phyloP scores from a whole-genome alignment of 2,888 invertebrate species.

The Monoplex corrugatus region DNA sequence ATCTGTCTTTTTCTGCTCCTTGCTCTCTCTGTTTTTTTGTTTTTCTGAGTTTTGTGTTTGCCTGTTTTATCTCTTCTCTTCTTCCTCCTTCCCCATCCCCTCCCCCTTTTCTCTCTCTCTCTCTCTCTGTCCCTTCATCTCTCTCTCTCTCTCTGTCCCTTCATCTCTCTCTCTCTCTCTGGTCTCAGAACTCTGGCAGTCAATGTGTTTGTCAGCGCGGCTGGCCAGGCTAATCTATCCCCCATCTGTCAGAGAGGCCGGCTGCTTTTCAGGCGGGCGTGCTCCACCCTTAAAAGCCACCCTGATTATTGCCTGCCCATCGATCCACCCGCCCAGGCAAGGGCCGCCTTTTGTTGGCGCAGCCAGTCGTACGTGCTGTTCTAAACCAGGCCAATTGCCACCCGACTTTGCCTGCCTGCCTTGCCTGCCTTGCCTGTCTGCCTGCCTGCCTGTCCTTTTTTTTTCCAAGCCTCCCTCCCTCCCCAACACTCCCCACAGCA shows the following conservation, averaged over 20 bases:
- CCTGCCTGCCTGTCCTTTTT: too few species aligned
- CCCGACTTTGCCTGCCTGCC: not conserved
- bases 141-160: too few species aligned
- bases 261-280: not conserved
- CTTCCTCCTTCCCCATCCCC: too few species aligned
- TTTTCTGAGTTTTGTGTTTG: too few species aligned
- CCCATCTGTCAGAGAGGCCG: conserved; percentile 28
- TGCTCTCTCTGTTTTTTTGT: too few species aligned
- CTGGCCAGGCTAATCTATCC: not conserved
- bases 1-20: too few species aligned
- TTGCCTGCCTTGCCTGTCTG: too few species aligned
- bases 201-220: conserved; percentile 7
- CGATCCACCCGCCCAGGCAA: conserved; percentile 18
- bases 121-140: too few species aligned
- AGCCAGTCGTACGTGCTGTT: conserved; percentile 6
- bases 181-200: too few species aligned
- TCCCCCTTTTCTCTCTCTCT: too few species aligned
- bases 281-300: not conserved
- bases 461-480: not conserved
- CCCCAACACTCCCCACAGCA: not conserved
- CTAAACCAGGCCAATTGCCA: conserved; percentile 28
- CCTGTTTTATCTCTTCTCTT: too few species aligned
- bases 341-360: conserved; percentile 15
- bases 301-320: conserved; percentile 16
- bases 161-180: too few species aligned